Conservation (phyloP, 2,113 vertebrate species). For the Myxocyprinus asiaticus region DNA sequence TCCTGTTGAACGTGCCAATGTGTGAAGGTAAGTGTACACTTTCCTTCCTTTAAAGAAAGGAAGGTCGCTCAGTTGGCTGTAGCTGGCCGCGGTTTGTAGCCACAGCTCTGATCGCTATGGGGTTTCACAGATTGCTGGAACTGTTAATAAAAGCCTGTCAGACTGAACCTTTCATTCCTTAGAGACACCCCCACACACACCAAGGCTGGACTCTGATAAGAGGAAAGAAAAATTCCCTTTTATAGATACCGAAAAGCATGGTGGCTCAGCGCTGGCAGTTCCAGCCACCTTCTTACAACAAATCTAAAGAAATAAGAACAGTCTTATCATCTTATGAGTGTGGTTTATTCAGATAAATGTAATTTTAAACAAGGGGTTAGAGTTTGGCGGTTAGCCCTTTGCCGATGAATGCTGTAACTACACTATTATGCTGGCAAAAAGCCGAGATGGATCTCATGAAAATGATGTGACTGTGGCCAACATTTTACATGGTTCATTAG, state of each 20-base stretch:
- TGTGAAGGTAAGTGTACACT: constrained; percentile 27
- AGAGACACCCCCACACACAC: background rate
- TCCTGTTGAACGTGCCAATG: background rate
- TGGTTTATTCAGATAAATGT: no score
- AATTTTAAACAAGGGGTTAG: no score
- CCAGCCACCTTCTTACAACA: background rate
- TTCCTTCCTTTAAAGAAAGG: background rate
- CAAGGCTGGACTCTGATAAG: constrained; percentile 26
- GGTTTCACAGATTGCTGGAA: constrained; percentile 25
- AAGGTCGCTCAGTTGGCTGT: background rate
- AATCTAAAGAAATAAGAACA: background rate
- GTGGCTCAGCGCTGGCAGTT: background rate
- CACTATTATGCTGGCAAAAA: no score
- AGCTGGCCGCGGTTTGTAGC: background rate
- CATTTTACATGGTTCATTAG: no score
- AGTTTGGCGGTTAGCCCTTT: no score
- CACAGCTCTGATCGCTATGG: background rate
- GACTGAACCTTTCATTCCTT: constrained; percentile 33
- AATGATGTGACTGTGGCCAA: no score
- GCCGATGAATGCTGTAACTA: no score
- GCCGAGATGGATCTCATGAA: no score
- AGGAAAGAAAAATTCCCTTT: constrained; percentile 3
- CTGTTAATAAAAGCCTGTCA: constrained; percentile 47
- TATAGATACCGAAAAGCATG: background rate
- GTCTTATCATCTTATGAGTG: constrained; percentile 3